These are phyloP conservation scores for Himantopus leucocephalus DNA, from an alignment of 2,113 vertebrate genomes.

Conservation along the genomic window DNA sequence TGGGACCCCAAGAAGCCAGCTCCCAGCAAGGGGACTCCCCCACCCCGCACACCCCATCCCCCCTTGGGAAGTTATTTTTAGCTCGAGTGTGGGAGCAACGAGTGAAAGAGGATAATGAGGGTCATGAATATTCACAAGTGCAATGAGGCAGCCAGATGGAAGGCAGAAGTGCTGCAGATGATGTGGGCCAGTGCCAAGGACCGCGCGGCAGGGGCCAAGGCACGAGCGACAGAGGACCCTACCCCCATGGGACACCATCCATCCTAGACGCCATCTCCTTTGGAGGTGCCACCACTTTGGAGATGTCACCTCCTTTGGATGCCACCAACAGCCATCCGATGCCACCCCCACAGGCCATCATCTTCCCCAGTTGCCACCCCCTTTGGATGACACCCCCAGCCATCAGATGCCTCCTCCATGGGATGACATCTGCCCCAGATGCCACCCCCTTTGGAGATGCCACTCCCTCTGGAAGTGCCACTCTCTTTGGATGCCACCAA, in stretches of 20 bases:
- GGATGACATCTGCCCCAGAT: neutral
- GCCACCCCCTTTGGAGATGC: neutral
- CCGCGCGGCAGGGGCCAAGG: neutral
- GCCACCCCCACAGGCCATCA: neutral
- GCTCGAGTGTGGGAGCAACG: constrained; percentile 46
- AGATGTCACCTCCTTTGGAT: neutral
- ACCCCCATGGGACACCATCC: neutral
- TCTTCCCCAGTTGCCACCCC: neutral
- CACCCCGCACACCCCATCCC: neutral
- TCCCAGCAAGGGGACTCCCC: neutral
- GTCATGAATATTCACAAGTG: constrained; percentile 67
- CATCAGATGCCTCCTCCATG: neutral
- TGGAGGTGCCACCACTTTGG: neutral
- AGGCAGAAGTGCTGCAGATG: constrained; percentile 74
- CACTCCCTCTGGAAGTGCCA: neutral
- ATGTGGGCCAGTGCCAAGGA: constrained; percentile 58
- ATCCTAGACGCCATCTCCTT: neutral
- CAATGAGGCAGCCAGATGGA: constrained; percentile 55
- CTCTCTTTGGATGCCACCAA: neutral
- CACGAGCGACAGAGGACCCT: neutral
- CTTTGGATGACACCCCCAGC: neutral
- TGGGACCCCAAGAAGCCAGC: neutral
- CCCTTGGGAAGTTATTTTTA: constrained; percentile 63
- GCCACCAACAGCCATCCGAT: neutral
- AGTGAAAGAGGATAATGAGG: constrained; percentile 64